A percentile compares a stretch with the other conserved stretches of the same genome.
Evolutionary conservation across 1,140 invertebrate genomes (phyloP).

Genomic region (Drosophila bocqueti): DNA sequence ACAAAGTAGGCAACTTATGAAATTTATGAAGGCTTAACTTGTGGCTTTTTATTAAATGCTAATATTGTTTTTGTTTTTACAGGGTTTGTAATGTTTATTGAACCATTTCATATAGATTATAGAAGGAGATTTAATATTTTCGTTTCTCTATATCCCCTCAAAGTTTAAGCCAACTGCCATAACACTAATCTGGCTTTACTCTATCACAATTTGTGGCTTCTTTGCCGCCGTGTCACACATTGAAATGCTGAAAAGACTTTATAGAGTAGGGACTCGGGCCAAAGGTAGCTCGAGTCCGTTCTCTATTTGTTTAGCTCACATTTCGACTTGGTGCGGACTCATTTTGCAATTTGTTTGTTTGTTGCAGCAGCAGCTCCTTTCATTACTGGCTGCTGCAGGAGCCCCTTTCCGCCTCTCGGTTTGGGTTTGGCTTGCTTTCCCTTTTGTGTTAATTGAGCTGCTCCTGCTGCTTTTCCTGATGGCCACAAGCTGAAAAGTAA

Average conservation of each 20-base stretch:
- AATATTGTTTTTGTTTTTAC: too few species aligned
- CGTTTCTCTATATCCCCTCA: too few species aligned
- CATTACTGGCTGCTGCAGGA: conserved; percentile 43
- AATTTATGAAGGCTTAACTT: conserved; percentile 28
- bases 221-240: background rate
- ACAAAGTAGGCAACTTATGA: conserved; percentile 53
- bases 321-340: conserved; percentile 31
- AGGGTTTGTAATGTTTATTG: too few species aligned
- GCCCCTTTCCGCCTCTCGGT: conserved; percentile 2
- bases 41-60: background rate
- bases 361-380: conserved; percentile 26
- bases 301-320: conserved; percentile 63
- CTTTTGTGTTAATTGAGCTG: conserved; percentile 50
- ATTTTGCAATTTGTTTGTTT: conserved; percentile 67
- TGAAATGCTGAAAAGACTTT: conserved; percentile 40
- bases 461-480: conserved; percentile 35
- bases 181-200: background rate
- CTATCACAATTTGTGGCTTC: background rate
- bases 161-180: background rate
- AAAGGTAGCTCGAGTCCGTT: conserved; percentile 19
- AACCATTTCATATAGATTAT: background rate
- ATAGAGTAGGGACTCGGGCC: background rate
- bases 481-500: conserved; percentile 57
- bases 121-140: too few species aligned
- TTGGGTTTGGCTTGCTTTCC: conserved; percentile 20